Percentiles rank a stretch among this genome's conserved stretches.
phyloP scores from a whole-genome alignment of 2,113 vertebrate genomes.

The Mustela lutreola region DNA sequence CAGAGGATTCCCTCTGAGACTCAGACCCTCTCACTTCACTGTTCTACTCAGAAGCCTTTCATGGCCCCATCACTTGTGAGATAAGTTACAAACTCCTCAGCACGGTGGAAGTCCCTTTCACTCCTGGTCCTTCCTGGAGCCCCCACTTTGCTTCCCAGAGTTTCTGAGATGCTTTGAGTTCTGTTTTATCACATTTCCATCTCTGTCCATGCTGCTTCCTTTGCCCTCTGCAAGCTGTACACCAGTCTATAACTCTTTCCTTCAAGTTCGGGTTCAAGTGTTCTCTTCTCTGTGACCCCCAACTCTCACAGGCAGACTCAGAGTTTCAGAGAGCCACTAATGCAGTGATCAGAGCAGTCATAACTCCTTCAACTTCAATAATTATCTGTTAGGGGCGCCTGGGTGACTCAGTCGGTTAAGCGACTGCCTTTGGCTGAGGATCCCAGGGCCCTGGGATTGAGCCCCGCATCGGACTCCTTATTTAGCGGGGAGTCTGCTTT shows the following conservation, averaged over 20 bases:
- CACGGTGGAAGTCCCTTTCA: neutral
- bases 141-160: neutral
- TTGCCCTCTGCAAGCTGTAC: neutral
- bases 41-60: neutral
- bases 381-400: neutral
- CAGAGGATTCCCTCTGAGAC: neutral
- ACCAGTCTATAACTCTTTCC: neutral
- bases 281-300: neutral
- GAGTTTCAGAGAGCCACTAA: neutral
- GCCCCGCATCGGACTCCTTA: neutral
- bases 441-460: neutral
- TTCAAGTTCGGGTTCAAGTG: neutral
- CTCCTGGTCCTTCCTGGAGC: neutral
- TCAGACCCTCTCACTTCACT: neutral
- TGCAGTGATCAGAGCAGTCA: neutral
- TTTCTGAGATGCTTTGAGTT: neutral
- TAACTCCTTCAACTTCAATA: neutral
- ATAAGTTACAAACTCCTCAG: neutral
- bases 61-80: neutral
- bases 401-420: neutral
- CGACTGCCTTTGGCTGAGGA: neutral
- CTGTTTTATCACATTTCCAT: neutral
- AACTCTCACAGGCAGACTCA: neutral
- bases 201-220: neutral
- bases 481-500: neutral